Evolutionary conservation across 2,797 vertebrate species (phyloP).

Genomic region (Petrocephalus sullivani): DNA sequence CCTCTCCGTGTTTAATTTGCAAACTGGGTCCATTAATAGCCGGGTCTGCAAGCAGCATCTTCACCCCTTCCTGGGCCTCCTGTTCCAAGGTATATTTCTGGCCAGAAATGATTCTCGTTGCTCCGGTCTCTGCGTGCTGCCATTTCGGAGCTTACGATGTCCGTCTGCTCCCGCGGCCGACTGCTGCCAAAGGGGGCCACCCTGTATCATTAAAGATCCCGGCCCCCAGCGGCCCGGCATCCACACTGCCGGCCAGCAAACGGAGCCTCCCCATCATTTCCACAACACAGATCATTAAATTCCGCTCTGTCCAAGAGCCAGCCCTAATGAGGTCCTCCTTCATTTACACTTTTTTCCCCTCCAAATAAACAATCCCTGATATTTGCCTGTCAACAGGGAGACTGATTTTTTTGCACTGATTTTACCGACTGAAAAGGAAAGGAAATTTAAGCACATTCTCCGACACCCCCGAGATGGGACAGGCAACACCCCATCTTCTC

Average conservation of each 20-base stretch:
- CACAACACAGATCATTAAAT: slow-evolving; percentile 47
- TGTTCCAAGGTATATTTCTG: slow-evolving; percentile 41
- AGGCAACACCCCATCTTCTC: slow-evolving; percentile 39
- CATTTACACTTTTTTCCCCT: background rate
- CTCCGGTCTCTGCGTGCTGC: slow-evolving; percentile 31
- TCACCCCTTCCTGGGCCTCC: background rate
- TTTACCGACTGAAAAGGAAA: slow-evolving; percentile 31
- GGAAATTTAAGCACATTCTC: slow-evolving; percentile 57
- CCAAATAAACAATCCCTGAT: slow-evolving; percentile 7
- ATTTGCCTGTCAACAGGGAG: background rate
- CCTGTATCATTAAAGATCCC: slow-evolving; percentile 16
- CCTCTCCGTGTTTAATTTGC: slow-evolving; percentile 35
- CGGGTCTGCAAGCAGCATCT: background rate
- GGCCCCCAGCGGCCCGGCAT: slow-evolving; percentile 30
- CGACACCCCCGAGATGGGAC: slow-evolving; percentile 36
- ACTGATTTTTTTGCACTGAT: background rate
- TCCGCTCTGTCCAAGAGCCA: slow-evolving; percentile 40
- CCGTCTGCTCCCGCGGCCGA: background rate
- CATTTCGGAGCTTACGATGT: slow-evolving; percentile 44
- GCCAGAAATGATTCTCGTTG: slow-evolving; percentile 46
- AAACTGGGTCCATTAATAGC: slow-evolving; percentile 26
- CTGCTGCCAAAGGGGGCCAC: background rate
- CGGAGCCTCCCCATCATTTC: slow-evolving; percentile 48
- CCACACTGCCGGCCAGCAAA: slow-evolving; percentile 27
- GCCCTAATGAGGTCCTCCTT: slow-evolving; percentile 34